A percentile compares a stretch with the other conserved stretches of the same genome.
Conservation (phyloP, 2,888 invertebrate genomes). For the Elgonia sp. region DNA sequence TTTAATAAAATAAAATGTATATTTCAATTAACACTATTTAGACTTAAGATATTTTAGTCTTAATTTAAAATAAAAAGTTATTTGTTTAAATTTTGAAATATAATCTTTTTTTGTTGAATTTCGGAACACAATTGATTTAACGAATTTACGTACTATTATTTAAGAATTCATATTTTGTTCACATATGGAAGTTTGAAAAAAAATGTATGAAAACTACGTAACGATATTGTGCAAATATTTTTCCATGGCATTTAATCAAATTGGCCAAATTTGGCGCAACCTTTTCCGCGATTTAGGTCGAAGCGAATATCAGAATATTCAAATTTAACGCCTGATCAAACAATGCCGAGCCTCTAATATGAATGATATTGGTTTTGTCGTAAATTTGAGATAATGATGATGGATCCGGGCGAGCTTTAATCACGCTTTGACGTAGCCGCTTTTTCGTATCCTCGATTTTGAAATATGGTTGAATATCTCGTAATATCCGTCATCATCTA, state of each 20-base stretch:
- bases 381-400: slow-evolving; percentile 59
- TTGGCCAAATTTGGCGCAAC: not conserved
- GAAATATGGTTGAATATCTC: slow-evolving; percentile 19
- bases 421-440: slow-evolving; percentile 43
- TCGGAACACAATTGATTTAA: no score
- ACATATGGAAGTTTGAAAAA: no score
- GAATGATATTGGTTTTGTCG: slow-evolving; percentile 56
- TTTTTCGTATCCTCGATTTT: slow-evolving; percentile 33
- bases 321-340: slow-evolving; percentile 44
- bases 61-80: no score
- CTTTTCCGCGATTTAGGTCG: slow-evolving; percentile 19
- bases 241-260: not conserved
- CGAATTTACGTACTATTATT: no score
- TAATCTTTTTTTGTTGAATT: no score
- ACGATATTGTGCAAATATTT: not conserved
- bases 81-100: no score
- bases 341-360: slow-evolving; percentile 43
- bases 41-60: no score
- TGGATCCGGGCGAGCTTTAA: slow-evolving; percentile 47
- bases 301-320: slow-evolving; percentile 27
- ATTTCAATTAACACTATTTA: no score
- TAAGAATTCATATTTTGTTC: no score
- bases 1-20: no score
- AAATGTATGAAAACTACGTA: not conserved
- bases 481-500: slow-evolving; percentile 10